phyloP scores from a whole-genome alignment of 2,888 invertebrate species.

The Diarsia rubi region DNA sequence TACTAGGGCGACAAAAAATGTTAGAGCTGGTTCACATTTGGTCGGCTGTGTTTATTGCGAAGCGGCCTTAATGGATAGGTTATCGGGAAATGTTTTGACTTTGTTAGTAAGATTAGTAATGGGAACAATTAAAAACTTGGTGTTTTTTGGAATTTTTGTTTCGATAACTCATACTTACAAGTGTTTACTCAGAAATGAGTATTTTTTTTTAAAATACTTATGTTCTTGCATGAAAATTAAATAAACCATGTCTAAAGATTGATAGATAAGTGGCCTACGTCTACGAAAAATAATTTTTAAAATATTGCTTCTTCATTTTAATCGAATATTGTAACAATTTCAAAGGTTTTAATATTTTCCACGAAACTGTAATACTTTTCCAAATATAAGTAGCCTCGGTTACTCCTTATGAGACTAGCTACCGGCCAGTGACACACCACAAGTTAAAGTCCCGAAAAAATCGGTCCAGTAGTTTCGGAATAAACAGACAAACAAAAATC shows the following conservation, averaged over 20 bases:
- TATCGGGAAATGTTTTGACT: constrained; percentile 24
- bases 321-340: too few species aligned
- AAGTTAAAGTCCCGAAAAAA: too few species aligned
- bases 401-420: too few species aligned
- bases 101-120: constrained; percentile 7
- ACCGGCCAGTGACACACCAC: too few species aligned
- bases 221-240: neutral
- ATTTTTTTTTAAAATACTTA: neutral
- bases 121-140: neutral
- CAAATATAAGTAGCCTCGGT: too few species aligned
- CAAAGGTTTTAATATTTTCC: too few species aligned
- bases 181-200: neutral
- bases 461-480: too few species aligned
- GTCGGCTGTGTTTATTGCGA: constrained; percentile 22
- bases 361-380: too few species aligned
- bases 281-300: too few species aligned
- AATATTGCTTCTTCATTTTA: too few species aligned
- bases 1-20: constrained; percentile 81
- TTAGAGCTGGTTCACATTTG: constrained; percentile 75
- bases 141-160: constrained; percentile 1
- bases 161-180: neutral
- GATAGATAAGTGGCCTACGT: neutral
- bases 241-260: neutral
- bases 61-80: neutral
- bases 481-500: too few species aligned